Evolutionary conservation across 37 sponge, comb jelly and placozoan genomes (phyloP), one percentile per base, ranked within the genome.

Genomic region (Ephydatia muelleri): DNA sequence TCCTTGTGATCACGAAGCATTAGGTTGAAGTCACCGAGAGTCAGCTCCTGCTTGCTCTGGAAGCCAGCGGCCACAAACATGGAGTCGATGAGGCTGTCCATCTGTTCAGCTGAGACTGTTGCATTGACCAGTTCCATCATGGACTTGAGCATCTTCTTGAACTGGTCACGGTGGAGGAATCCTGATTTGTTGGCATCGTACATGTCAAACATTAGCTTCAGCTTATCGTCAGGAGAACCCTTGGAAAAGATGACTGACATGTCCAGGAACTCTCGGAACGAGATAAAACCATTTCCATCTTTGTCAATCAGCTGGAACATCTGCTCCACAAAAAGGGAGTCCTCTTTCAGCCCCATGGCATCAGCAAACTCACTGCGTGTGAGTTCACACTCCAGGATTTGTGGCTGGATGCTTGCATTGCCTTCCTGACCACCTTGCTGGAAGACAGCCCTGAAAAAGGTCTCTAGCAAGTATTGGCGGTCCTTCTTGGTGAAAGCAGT

Each of bases 121-220:
- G 98, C 93, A 77, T 93, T 93, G 48, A 95, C 96, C 87, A 98
- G 27, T 70, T 98, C 96, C 94, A 98, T 93, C 96, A 98, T 95
- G 47, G 90, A 83, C 83, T 91, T 95, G 82, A 95, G 77, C 98
- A 98, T 98, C 43, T 88, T 92, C 87, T 90, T 92, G 75, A 98
- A 93, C 76, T 96, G 95, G 2, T 65, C 83, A 33, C 79, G 82
- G 64, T 89, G 76, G 69, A 98, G 88, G 13, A 81, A 38, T 27
- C 96, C 95, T 28, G 84, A 79, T 69, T 85, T 87, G 75, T 96
- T 91, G 22, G 93, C 85, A 64, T 98, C 98, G 73, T 98, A 98
- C 96, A 98, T 95, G 72, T 90, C 91, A 79, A 98, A 98, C 91
- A 98, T 96, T 67, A 98, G 91, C 76, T 90, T 88, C 78, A 98